These are phyloP conservation scores for Chironomus tentans DNA, from an alignment of 2,888 invertebrate species.

Conservation along the genomic window DNA sequence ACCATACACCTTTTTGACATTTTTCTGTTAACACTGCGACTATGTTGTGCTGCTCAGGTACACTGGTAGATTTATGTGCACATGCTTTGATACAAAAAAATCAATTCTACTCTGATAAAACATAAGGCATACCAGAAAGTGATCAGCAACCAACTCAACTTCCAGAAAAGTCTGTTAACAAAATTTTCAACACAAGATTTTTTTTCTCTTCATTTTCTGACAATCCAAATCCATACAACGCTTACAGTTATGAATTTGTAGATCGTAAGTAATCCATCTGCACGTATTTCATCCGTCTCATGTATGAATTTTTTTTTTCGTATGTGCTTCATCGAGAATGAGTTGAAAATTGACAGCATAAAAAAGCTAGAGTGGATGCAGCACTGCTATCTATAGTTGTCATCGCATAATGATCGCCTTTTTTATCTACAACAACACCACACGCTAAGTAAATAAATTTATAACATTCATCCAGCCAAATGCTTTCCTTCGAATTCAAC, in stretches of 20 bases:
- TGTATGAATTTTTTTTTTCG: too few relatives aligned
- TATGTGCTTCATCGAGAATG: too few relatives aligned
- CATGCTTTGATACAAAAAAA: too few relatives aligned
- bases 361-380: neutral
- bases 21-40: too few relatives aligned
- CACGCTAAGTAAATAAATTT: neutral
- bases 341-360: neutral
- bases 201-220: neutral
- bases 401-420: neutral
- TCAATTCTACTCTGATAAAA: too few relatives aligned
- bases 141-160: too few relatives aligned
- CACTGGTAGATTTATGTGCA: too few relatives aligned
- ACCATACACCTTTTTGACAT: too few relatives aligned
- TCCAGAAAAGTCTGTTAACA: neutral
- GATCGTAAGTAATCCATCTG: neutral
- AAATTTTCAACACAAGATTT: neutral
- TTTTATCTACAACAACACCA: neutral
- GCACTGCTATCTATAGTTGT: neutral
- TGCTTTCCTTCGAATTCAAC: too few relatives aligned
- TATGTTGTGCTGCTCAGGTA: too few relatives aligned
- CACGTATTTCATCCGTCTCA: neutral
- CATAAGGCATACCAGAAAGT: too few relatives aligned
- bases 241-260: neutral
- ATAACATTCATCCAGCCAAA: neutral
- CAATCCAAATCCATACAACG: too few relatives aligned